Evolutionary conservation across 2,888 invertebrate species (phyloP), one percentile per base, ranked within the genome.

Genomic region (Philopedon plagiatum): DNA sequence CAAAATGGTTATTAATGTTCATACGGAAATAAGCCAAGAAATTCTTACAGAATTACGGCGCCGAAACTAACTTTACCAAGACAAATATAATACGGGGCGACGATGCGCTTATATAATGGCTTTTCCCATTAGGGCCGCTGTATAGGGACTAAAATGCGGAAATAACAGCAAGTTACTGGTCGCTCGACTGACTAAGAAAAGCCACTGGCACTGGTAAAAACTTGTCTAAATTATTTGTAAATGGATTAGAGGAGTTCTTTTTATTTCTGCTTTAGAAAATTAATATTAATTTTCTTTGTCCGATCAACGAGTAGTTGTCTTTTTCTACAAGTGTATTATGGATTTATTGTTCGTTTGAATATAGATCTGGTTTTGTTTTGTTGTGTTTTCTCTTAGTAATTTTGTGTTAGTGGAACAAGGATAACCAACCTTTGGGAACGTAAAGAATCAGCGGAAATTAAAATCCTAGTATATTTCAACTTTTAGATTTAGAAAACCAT

Each of bases 141-240:
- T 57, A 64, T 64, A 29, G 63, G 49, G 57, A 57, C 66, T 58
- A 58, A 70, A 70, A 70, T 39, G 63, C 63, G 70, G 70, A 70
- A 70, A 70, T 70, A 70, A 70, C 63, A 70, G 70, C 70, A 70
- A 70, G 63, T 70, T 70, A 70, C 57, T 51, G 70, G 56, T 54
- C 46, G 62, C 46, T 56, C 68, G 54, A 62, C 68, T 69, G 32
- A 32, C 62, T 69, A 21, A 69, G 68, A 56, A 69, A 69, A 69
- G 56, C 62, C 62, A 44, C 29, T 34, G 32, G 44, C 62, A 44
- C 29, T 34, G 32, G 44, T 58, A 60, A 60, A 66, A 69, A 69
- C 41, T 62, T 54, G 60, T 49, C 62, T 46, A 69, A 69, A 69
- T 69, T 69, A 46, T 62, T 69, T 62, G 62, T 69, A 62, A 69